A percentile compares a stretch with the other conserved stretches of the same genome.
phyloP scores from a whole-genome alignment of 2,797 vertebrate genomes.

The Ficedula albicollis region DNA sequence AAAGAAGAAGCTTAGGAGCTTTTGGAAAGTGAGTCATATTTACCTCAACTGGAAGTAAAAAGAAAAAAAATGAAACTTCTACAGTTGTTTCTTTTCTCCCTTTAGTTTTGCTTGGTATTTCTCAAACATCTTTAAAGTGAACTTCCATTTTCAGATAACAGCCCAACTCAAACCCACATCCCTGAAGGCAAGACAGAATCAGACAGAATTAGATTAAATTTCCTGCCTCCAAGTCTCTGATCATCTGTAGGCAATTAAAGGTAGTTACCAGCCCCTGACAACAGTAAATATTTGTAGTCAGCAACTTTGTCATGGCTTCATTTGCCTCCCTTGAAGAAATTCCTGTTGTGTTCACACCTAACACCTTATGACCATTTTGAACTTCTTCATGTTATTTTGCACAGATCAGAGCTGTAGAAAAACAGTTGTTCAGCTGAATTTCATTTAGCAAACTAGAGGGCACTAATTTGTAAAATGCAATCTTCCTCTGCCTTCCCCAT shows the following conservation, averaged over 20 bases:
- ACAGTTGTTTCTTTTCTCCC: not conserved
- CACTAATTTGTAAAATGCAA: not conserved
- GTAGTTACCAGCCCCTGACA: not conserved
- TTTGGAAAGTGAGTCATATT: not conserved
- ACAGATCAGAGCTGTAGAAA: not conserved
- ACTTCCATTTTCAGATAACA: not conserved
- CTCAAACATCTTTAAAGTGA: not conserved
- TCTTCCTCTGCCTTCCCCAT: not conserved
- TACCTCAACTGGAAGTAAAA: not conserved
- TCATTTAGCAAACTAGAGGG: not conserved
- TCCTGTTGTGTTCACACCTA: not conserved
- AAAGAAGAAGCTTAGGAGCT: not conserved
- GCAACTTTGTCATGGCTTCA: not conserved
- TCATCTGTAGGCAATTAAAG: not conserved
- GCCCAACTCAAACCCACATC: not conserved
- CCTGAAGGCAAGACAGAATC: not conserved
- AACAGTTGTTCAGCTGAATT: not conserved
- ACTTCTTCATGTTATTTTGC: not conserved
- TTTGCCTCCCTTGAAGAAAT: not conserved
- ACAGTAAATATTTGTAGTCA: not conserved
- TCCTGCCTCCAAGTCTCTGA: not conserved
- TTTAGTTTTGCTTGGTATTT: not conserved
- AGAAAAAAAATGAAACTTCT: not conserved
- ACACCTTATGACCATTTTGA: not conserved
- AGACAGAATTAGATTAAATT: not conserved